phyloP scores from a whole-genome alignment of 2,113 vertebrate genomes.

The Xenopus borealis region DNA sequence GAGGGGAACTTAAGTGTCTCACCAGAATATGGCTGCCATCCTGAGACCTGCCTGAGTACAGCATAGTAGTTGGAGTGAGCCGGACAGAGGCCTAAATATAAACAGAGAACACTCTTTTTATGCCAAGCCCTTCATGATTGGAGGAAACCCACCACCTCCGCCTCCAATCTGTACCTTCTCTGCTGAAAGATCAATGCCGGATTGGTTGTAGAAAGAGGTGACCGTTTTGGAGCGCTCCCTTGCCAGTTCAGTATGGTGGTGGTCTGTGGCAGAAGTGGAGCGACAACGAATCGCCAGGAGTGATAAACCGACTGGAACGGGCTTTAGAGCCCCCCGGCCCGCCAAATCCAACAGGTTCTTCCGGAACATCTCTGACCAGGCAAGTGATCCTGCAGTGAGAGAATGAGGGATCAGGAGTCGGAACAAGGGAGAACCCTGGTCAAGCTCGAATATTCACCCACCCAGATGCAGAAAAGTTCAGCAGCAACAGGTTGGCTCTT shows the following conservation, averaged over 20 bases:
- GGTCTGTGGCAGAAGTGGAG: constrained; percentile 76
- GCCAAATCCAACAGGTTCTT: constrained; percentile 1
- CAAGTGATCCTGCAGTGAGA: neutral
- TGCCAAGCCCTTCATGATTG: no score
- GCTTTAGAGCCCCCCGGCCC: neutral
- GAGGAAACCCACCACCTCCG: no score
- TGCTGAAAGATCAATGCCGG: constrained; percentile 80
- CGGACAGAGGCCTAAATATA: constrained; percentile 77
- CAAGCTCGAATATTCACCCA: neutral
- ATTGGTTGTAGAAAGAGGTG: constrained; percentile 90
- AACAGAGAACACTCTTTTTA: neutral
- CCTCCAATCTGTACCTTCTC: constrained; percentile 72
- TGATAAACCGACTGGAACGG: constrained; percentile 4
- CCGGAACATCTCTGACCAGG: constrained; percentile 15
- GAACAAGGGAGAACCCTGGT: no score
- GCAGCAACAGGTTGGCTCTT: neutral
- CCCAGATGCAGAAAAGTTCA: neutral
- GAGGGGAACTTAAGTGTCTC: constrained; percentile 45
- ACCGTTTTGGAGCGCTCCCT: constrained; percentile 88
- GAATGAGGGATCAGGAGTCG: neutral
- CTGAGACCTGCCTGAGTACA: constrained; percentile 86
- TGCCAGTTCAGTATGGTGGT: constrained; percentile 74
- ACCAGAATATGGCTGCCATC: constrained; percentile 89
- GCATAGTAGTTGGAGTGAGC: constrained; percentile 83
- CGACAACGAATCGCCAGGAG: constrained; percentile 55